Evolutionary conservation across 2,888 invertebrate genomes (phyloP).

Genomic region (Lampropteryx suffumata): DNA sequence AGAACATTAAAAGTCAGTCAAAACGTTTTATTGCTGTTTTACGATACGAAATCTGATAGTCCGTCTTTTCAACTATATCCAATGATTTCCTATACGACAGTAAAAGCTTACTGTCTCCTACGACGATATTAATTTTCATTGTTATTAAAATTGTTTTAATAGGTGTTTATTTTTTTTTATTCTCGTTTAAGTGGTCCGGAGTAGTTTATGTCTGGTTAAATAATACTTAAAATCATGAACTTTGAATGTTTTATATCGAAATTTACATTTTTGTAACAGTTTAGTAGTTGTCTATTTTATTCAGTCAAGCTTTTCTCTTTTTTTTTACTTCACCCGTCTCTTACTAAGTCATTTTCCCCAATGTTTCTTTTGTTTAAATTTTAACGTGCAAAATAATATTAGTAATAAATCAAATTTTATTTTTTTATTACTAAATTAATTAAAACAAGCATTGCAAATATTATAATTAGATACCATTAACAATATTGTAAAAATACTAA

Average conservation of each 20-base stretch:
- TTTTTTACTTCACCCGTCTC: no score
- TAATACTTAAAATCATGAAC: not conserved
- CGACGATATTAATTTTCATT: conserved; percentile 64
- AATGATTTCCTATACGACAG: conserved; percentile 53
- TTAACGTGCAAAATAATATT: no score
- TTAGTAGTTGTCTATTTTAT: not conserved
- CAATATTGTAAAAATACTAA: no score
- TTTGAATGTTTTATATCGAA: no score
- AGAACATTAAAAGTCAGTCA: conserved; percentile 67
- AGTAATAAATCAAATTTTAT: no score
- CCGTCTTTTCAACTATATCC: conserved; percentile 61
- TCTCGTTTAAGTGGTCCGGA: conserved; percentile 15
- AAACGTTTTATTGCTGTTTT: conserved; percentile 63
- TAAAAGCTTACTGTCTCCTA: conserved; percentile 48
- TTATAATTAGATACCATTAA: no score
- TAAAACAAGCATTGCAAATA: no score
- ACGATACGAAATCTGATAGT: conserved; percentile 75
- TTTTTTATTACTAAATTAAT: no score
- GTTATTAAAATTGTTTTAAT: conserved; percentile 43
- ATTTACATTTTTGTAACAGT: no score
- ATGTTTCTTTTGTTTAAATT: no score
- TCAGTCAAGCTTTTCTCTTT: not conserved
- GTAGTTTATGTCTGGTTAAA: conserved; percentile 20
- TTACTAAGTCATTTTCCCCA: no score
- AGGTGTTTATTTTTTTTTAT: conserved; percentile 35